Base-by-base conservation (phyloP, 2,113 vertebrate species). In the Canis aureus region DNA sequence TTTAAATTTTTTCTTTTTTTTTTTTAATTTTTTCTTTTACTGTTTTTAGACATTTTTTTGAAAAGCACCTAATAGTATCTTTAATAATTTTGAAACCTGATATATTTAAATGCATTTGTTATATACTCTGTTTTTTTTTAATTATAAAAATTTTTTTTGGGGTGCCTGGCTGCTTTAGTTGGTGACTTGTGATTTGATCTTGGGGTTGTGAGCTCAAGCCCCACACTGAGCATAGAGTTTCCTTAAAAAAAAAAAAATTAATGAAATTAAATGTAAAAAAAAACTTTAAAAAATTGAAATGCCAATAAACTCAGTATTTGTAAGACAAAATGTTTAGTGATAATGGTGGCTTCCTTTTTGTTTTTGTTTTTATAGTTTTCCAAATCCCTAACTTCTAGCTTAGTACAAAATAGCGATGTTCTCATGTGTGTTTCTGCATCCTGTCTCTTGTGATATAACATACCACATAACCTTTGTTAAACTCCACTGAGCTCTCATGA, bases 1-100 rank as follows among this genome's bases (percentile, higher is more conserved):
- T 79, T 92, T 92, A 38, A 74, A 38, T 76, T 76, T 16, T 27
- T 84, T 3, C 20, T 93, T 96, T 93, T 73, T 84, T 3, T 93
- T 96, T 93, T 73, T 35, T 35, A 74, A 38, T 76, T 76, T 16
- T 27, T 84, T 3, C 20, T 93, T 96, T 93, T 73, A 57, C 27
- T 79, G 90, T 92, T 83, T 91, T 80, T 49, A 90, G 89, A 51
- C n/a, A 71, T 64, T 91, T 76, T 13, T 66, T 93, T 89, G n/a
- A 71, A 92, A 89, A 91, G 35, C 49, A 85, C 12, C 82, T 96
- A 60, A 57, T 76, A 5, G 3, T 94, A 13, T 53, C n/a, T 49
- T 57, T 95, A 73, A 83, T 49, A 35, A 62, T 92, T 96, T 95
- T 92, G 17, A 89, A 92, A 81, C 13, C 38, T 92, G 32, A 64